A percentile compares a stretch with the other conserved stretches of the same genome.
Conservation (phyloP, 2,888 invertebrate species). For the Synergus gifuensis region DNA sequence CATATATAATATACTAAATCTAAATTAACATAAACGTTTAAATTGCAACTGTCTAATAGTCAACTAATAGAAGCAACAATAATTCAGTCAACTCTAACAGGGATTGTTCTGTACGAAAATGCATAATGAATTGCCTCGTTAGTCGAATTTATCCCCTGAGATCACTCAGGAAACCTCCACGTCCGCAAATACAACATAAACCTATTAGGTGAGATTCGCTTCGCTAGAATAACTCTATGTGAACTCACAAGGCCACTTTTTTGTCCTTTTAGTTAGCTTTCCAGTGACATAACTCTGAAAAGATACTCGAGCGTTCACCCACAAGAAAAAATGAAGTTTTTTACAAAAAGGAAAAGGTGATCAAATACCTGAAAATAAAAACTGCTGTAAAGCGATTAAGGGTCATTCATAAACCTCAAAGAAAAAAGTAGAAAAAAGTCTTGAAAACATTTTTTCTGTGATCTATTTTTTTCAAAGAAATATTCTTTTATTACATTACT, state of each 20-base stretch:
- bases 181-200: constrained; percentile 43
- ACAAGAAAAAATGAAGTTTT: neutral
- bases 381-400: too few relatives aligned
- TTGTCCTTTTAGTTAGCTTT: neutral
- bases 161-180: constrained; percentile 42
- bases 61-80: constrained; percentile 4
- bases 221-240: neutral
- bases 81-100: neutral
- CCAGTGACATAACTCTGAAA: neutral
- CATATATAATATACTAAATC: neutral
- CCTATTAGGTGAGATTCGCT: constrained; percentile 50
- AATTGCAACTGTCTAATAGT: constrained; percentile 20
- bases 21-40: neutral
- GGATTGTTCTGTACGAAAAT: constrained; percentile 40
- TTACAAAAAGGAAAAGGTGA: neutral
- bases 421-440: too few relatives aligned
- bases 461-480: neutral
- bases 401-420: too few relatives aligned
- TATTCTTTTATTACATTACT: neutral
- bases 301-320: neutral
- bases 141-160: constrained; percentile 54
- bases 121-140: constrained; percentile 54
- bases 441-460: neutral
- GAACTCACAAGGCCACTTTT: neutral
- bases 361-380: neutral